Evolutionary conservation across 2,888 invertebrate species (phyloP), one percentile per base, ranked within the genome.

Genomic region (Cantharis rustica): DNA sequence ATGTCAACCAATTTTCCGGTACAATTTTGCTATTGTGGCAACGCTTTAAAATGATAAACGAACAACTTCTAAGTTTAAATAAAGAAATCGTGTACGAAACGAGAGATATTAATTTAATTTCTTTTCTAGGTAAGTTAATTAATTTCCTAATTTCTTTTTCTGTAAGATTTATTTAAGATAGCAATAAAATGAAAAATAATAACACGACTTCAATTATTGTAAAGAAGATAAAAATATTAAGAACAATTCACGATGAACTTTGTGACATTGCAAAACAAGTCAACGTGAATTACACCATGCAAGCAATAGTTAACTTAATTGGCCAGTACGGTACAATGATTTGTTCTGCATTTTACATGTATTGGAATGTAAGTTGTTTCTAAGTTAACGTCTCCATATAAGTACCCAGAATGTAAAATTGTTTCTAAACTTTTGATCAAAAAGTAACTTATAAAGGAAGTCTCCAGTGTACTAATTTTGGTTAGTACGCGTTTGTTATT

Each of bases 261-360:
- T 77, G 79, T 31, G 81, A 80, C 27, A 23, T 81, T 16, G 20
- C 74, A 16, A 26, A 72, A 31, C 15, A 61, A 63, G 73, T 80
- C 13, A 81, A 81, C 66, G 27, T 31, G 47, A 77, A 73, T 69
- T 82, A 78, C 64, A 72, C 77, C 7, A 15, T 79, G 47, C 79
- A 77, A 77, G 62, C 81, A 23, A 27, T 80, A 16, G 70, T 78
- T 61, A 69, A 69, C 17, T 76, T 83, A 15, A 66, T 68, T 5
- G 63, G 79, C 13, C 77, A 79, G 47, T 79, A 80, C 69, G 69
- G 80, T 26, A 73, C 81, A 27, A 47, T 78, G 26, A 69, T 81
- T 2, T 82, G 76, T 69, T 69, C 79, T 17, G 71, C 79, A 10
- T 82, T 80, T 73, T 81, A 81, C 68, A 68, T 75, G 17, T 82